Evolutionary conservation across 2,888 invertebrate species (phyloP).

Genomic region (Pharmacophagus antenor): DNA sequence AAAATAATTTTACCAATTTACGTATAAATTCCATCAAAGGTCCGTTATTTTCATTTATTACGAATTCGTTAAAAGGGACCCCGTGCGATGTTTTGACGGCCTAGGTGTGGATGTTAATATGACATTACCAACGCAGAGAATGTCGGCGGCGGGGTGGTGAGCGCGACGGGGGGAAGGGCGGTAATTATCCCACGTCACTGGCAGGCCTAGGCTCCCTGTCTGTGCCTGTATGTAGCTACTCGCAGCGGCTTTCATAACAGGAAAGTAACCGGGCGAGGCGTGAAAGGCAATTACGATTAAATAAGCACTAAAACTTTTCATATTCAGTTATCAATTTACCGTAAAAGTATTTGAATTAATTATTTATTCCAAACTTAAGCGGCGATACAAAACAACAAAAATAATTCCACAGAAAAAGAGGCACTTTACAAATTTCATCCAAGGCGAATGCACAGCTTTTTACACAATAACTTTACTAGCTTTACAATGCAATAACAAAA

Average conservation of each 20-base stretch:
- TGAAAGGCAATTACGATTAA: slow-evolving; percentile 22
- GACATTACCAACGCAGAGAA: slow-evolving; percentile 60
- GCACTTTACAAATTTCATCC: too few relatives aligned
- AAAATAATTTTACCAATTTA: neutral
- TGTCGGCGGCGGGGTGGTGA: slow-evolving; percentile 35
- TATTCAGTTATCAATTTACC: neutral
- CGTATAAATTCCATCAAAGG: slow-evolving; percentile 20
- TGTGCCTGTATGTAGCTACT: slow-evolving; percentile 47
- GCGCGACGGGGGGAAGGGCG: slow-evolving; percentile 46
- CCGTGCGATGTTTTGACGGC: slow-evolving; percentile 73
- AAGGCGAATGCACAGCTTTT: too few relatives aligned
- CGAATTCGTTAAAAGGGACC: slow-evolving; percentile 60
- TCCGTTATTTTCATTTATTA: slow-evolving; percentile 55
- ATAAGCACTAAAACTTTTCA: slow-evolving; percentile 14
- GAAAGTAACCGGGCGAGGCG: slow-evolving; percentile 28
- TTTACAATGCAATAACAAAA: too few relatives aligned
- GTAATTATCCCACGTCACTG: slow-evolving; percentile 78
- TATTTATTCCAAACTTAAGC: too few relatives aligned
- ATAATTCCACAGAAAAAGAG: too few relatives aligned
- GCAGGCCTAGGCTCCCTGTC: slow-evolving; percentile 72
- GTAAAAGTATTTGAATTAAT: too few relatives aligned
- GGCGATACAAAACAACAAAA: too few relatives aligned
- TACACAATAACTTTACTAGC: too few relatives aligned
- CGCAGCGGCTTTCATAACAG: slow-evolving; percentile 42
- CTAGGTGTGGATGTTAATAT: slow-evolving; percentile 75